Base-by-base conservation (phyloP, 2,113 vertebrate genomes). In the Carlito syrichta region DNA sequence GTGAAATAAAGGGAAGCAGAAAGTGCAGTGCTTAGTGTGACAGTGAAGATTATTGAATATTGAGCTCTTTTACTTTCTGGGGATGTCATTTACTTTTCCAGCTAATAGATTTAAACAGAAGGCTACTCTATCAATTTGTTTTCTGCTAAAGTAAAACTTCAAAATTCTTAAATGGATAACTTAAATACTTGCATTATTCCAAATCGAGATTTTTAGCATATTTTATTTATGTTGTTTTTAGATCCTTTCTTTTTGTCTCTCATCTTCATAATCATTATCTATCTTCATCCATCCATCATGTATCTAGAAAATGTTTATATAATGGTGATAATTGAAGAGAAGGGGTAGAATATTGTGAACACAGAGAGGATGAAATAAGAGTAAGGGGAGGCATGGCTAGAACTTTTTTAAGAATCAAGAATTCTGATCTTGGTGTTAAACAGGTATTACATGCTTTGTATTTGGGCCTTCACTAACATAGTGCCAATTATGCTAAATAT, bases 1-100 rank as follows among this genome's bases (percentile, higher is more conserved):
- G 54, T 94, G 82, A 97, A 95, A 93, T 94, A 95, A 95, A 92
- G 23, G 45, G 48, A 77, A 94, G 43, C 3, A 73, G 69, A 94
- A 96, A 88, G 81, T 60, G 25, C 45, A 95, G 54, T 89, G 25
- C 17, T 84, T 87, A 76, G 50, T 48, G 35, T 86, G 71, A 20
- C 54, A 82, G 35, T 86, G 85, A 88, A 95, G 43, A 74, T 6
- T 52, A 71, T 30, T 90, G 43, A 77, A 78, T 85, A 85, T 56
- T 78, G 43, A 96, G 20, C 11, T 71, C 63, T 89, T 69, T 52
- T 54, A 71, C 43, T 95, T 79, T 2, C 43, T 69, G 45, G 14
- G 54, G 10, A 63, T 94, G 8, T 74, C 73, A 86, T 73, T 93
- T 88, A 62, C 62, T 63, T 96, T 88, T 86, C 2, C n/a, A 63